phyloP scores from a whole-genome alignment of 2,797 vertebrate genomes.

The Aeoliscus strigatus region DNA sequence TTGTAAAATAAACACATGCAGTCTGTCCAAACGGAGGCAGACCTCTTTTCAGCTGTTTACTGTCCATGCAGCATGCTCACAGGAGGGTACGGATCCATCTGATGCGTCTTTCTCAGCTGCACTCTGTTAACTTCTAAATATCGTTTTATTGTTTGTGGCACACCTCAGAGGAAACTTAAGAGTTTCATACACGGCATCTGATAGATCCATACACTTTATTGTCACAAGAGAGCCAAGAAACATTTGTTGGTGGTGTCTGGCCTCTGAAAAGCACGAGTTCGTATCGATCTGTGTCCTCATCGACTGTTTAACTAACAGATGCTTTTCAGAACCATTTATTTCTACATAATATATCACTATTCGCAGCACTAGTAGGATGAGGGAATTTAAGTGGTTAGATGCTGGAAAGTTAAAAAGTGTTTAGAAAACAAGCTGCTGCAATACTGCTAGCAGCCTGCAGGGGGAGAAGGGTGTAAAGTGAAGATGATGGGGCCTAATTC shows the following conservation, averaged over 20 bases:
- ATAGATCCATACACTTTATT: conserved; percentile 43
- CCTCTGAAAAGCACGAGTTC: conserved; percentile 21
- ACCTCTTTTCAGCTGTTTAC: conserved; percentile 22
- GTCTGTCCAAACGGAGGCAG: conserved; percentile 43
- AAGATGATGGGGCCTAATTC: conserved; percentile 39
- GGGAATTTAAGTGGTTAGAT: conserved; percentile 20
- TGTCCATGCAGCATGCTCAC: conserved; percentile 60
- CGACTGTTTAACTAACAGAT: no score
- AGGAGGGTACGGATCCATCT: conserved; percentile 46
- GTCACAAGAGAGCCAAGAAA: conserved; percentile 21
- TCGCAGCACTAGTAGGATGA: conserved; percentile 14
- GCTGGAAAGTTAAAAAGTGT: conserved; percentile 3
- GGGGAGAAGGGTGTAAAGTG: conserved; percentile 44
- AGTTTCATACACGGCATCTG: conserved; percentile 27
- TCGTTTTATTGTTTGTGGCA: not conserved
- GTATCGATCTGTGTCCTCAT: no score
- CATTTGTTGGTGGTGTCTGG: conserved; percentile 11
- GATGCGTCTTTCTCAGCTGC: conserved; percentile 25
- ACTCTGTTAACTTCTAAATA: not conserved
- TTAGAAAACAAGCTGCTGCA: conserved; percentile 29
- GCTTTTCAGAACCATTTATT: conserved; percentile 30
- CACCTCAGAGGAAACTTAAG: no score
- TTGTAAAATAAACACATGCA: no score
- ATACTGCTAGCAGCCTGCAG: conserved; percentile 41
- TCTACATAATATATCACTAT: conserved; percentile 14